phyloP scores from a whole-genome alignment of 2,113 vertebrate species.

The Thermophis baileyi region DNA sequence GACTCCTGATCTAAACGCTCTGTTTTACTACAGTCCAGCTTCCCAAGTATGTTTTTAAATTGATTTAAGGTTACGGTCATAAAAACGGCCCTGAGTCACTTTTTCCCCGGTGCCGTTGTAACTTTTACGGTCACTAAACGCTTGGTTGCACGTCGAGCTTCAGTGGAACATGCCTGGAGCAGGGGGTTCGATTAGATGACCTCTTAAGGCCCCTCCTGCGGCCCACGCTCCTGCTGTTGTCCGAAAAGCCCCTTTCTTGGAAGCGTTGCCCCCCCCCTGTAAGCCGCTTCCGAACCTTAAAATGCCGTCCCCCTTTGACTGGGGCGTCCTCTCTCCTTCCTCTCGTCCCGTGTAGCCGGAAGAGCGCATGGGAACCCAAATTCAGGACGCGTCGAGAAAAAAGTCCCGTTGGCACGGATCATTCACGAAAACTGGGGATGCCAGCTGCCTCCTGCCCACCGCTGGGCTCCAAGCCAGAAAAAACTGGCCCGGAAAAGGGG shows the following conservation, averaged over 20 bases:
- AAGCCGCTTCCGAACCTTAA: background rate
- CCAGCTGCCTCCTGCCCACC: background rate
- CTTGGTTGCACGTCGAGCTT: background rate
- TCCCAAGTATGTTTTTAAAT: too few species aligned
- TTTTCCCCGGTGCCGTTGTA: too few species aligned
- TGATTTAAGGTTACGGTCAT: too few species aligned
- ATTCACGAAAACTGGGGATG: background rate
- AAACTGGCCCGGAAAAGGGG: background rate
- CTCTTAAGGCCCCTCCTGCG: background rate
- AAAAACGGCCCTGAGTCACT: accelerated
- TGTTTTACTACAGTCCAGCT: too few species aligned
- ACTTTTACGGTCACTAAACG: too few species aligned
- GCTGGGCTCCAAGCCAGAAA: background rate
- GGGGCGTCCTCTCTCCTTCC: background rate
- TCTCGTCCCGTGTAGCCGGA: background rate
- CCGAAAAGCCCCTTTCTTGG: background rate
- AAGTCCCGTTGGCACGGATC: too few species aligned
- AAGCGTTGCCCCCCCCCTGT: background rate
- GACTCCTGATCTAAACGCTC: too few species aligned
- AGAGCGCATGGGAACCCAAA: background rate
- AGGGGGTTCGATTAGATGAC: background rate
- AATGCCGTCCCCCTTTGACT: background rate
- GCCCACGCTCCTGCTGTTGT: background rate
- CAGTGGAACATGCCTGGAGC: background rate
- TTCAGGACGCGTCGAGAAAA: too few species aligned